These are phyloP conservation scores for Spodoptera littoralis DNA, from an alignment of 2,888 invertebrate species.

Conservation along the genomic window DNA sequence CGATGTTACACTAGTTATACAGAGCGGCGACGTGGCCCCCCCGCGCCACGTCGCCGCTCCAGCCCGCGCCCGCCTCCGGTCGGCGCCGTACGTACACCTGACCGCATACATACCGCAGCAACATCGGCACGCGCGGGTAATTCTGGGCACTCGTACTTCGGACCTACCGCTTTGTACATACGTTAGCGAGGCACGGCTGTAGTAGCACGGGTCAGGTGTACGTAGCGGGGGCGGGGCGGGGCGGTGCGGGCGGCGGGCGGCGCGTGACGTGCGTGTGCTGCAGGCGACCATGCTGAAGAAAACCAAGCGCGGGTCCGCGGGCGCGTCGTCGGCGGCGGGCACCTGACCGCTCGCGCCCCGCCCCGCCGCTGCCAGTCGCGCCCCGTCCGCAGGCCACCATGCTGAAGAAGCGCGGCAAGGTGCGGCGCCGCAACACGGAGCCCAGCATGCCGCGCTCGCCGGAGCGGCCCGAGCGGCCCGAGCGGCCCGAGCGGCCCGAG, in stretches of 20 bases:
- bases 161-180: conserved; percentile 53
- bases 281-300: conserved; percentile 99
- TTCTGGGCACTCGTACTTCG: conserved; percentile 33
- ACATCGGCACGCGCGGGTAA: conserved; percentile 31
- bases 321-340: conserved; percentile 90
- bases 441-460: conserved; percentile 90
- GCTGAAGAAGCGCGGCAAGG: conserved; percentile 99
- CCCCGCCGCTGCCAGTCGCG: conserved; percentile 72
- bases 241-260: conserved; percentile 57
- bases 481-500: conserved; percentile 65
- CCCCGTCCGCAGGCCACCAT: conserved; percentile 96
- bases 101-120: conserved; percentile 37
- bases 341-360: conserved; percentile 70
- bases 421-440: conserved; percentile 98
- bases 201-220: conserved; percentile 52
- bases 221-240: conserved; percentile 47
- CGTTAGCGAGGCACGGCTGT: conserved; percentile 25
- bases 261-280: conserved; percentile 73
- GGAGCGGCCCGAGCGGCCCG: conserved; percentile 77
- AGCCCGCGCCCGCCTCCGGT: conserved; percentile 54
- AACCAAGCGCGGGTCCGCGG: conserved; percentile 98
- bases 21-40: conserved; percentile 41
- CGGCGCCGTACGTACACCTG: conserved; percentile 60
- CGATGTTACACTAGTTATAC: conserved; percentile 58
- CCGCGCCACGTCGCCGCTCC: conserved; percentile 53